Conservation (phyloP, 2,888 invertebrate species). For the Drosophila helvetica region DNA sequence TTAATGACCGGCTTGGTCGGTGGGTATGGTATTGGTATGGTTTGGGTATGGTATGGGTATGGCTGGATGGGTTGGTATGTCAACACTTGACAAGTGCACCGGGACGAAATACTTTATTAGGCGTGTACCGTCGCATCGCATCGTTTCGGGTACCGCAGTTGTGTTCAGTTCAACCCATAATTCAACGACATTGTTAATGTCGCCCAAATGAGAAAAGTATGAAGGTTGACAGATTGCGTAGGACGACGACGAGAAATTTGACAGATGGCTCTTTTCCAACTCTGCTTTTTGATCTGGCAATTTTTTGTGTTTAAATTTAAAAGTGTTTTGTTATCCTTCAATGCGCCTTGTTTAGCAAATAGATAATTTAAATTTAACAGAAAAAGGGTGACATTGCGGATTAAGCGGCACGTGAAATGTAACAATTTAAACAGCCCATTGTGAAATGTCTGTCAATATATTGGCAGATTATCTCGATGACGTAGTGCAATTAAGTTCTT, state of each 20-base stretch:
- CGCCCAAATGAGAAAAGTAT: slow-evolving; percentile 41
- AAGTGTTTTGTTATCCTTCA: slow-evolving; percentile 75
- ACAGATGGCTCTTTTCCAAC: slow-evolving; percentile 82
- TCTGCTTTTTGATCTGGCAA: slow-evolving; percentile 81
- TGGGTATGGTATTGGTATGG: neutral
- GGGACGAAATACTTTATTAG: slow-evolving; percentile 53
- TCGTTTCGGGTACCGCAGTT: slow-evolving; percentile 50
- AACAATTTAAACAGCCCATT: slow-evolving; percentile 54
- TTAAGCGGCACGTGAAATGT: slow-evolving; percentile 56
- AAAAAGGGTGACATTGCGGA: slow-evolving; percentile 48
- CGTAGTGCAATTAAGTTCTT: neutral
- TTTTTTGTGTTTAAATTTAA: slow-evolving; percentile 70
- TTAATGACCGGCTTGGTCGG: slow-evolving; percentile 62
- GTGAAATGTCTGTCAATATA: slow-evolving; percentile 52
- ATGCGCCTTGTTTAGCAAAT: slow-evolving; percentile 64
- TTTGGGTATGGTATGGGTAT: too few relatives aligned
- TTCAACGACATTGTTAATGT: slow-evolving; percentile 49
- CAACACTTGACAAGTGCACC: slow-evolving; percentile 76
- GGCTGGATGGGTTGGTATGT: slow-evolving; percentile 57
- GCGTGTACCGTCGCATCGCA: slow-evolving; percentile 25
- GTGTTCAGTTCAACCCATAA: slow-evolving; percentile 19
- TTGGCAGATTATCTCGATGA: slow-evolving; percentile 54
- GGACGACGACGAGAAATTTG: slow-evolving; percentile 80
- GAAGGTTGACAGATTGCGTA: slow-evolving; percentile 58
- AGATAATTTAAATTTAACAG: slow-evolving; percentile 73